Evolutionary conservation across 2,888 invertebrate species (phyloP).

Genomic region (Pycnomerus fuliginosus): DNA sequence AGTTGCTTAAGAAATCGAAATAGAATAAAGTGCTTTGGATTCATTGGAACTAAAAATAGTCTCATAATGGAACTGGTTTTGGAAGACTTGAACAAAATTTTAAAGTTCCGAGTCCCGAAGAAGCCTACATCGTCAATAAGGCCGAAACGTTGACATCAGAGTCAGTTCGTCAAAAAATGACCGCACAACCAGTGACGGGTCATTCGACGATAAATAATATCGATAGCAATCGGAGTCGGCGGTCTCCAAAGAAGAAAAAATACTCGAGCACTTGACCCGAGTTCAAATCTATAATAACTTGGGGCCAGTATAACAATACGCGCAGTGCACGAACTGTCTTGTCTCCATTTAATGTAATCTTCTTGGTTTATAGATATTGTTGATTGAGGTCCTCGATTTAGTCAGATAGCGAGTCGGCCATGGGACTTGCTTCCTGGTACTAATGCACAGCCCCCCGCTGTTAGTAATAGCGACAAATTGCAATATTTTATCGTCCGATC

Average conservation of each 20-base stretch:
- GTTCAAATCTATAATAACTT: constrained; percentile 50
- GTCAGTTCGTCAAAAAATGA: too few species aligned
- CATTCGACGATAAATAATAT: not conserved
- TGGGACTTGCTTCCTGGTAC: constrained; percentile 23
- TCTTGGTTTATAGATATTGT: constrained; percentile 42
- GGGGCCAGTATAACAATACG: constrained; percentile 47
- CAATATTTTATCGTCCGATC: constrained; percentile 36
- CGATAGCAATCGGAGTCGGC: constrained; percentile 35
- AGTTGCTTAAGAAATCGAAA: too few species aligned
- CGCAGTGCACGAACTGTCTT: constrained; percentile 46
- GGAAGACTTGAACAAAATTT: too few species aligned
- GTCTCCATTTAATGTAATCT: constrained; percentile 40
- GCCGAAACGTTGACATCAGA: too few species aligned
- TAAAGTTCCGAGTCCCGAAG: too few species aligned
- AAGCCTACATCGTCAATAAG: too few species aligned
- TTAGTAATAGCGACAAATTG: constrained; percentile 41
- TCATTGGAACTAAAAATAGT: too few species aligned
- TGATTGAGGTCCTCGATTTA: constrained; percentile 41
- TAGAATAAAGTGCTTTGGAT: too few species aligned
- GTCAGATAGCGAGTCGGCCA: constrained; percentile 33
- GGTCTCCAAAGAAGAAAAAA: constrained; percentile 21
- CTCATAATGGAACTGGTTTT: too few species aligned
- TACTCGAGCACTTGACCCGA: constrained; percentile 40
- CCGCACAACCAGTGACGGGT: too few species aligned
- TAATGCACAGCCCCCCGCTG: constrained; percentile 30